Percentiles rank a stretch among this genome's conserved stretches.
Conservation (phyloP, 2,797 vertebrate genomes). For the Oreochromis mossambicus region DNA sequence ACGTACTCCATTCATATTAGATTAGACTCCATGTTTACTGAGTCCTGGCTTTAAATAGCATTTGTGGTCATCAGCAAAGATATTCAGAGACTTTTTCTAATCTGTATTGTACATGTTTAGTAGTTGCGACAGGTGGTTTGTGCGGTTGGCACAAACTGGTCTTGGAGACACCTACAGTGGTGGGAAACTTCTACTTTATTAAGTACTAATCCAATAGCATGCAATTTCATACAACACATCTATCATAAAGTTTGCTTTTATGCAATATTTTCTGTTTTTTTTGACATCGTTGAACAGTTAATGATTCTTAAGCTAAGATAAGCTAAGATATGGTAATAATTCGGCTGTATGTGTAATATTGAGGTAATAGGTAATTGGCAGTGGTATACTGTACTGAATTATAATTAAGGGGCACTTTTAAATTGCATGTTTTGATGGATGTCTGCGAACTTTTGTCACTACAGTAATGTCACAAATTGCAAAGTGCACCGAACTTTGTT, state of each 20-base stretch:
- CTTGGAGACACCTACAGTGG: not conserved
- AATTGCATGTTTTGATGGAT: not conserved
- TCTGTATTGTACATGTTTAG: not conserved
- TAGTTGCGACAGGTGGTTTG: not conserved
- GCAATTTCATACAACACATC: not conserved
- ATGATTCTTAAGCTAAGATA: not conserved
- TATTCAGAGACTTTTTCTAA: not conserved
- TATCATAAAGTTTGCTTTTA: not conserved
- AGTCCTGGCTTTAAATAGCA: not conserved
- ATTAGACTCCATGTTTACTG: not conserved
- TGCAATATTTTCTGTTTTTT: not conserved
- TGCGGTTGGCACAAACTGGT: not conserved
- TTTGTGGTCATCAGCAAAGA: not conserved
- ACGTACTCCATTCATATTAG: not conserved
- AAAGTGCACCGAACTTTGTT: not conserved
- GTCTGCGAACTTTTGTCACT: not conserved
- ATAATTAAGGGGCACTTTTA: not conserved
- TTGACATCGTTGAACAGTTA: not conserved
- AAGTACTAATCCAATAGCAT: not conserved
- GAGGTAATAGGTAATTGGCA: not conserved
- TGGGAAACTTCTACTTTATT: not conserved
- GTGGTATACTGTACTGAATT: not conserved
- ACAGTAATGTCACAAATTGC: not conserved
- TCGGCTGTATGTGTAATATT: not conserved
- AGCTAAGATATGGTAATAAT: not conserved